Evolutionary conservation across 2,888 invertebrate genomes (phyloP).

Genomic region (Hyles lineata): DNA sequence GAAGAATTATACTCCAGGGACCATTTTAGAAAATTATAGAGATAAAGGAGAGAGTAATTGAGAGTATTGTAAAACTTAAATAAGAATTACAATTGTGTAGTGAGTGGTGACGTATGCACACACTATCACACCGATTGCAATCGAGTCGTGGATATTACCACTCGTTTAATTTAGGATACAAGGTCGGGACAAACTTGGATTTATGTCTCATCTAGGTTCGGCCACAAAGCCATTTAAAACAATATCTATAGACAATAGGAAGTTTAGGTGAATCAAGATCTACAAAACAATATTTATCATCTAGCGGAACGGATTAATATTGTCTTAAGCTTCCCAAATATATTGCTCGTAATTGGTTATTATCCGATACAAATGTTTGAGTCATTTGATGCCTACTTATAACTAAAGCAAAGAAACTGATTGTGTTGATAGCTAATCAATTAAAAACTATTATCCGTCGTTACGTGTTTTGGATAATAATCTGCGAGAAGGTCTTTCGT

Average conservation of each 20-base stretch:
- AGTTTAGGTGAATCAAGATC: too few relatives aligned
- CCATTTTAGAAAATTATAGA: not conserved
- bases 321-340: not conserved
- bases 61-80: not conserved
- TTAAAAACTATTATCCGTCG: not conserved
- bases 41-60: not conserved
- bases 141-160: not conserved
- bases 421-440: not conserved
- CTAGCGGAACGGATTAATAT: not conserved
- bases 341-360: conserved; percentile 3
- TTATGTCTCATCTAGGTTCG: too few relatives aligned
- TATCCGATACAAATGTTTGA: not conserved
- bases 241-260: too few relatives aligned
- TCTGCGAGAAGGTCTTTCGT: not conserved
- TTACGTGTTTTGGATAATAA: not conserved
- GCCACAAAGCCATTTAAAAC: too few relatives aligned
- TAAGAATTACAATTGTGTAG: not conserved
- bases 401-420: not conserved
- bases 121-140: not conserved
- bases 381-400: not conserved
- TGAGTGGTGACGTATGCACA: not conserved
- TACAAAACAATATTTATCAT: not conserved
- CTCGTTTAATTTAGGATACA: not conserved
- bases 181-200: not conserved
- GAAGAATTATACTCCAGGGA: too few relatives aligned